phyloP scores from a whole-genome alignment of 2,888 invertebrate genomes.

The Eremobia ochroleuca region DNA sequence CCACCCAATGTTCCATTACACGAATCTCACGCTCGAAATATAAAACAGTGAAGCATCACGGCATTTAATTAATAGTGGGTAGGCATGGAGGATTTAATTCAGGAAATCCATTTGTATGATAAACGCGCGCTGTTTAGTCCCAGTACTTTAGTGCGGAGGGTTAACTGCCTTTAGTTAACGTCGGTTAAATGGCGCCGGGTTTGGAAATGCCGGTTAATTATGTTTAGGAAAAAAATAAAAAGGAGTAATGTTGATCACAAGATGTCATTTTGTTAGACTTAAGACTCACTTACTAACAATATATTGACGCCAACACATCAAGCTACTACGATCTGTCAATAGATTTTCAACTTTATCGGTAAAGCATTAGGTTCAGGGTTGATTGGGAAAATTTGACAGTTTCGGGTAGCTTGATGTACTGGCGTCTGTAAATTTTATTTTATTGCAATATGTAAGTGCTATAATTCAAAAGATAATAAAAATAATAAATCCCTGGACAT shows the following conservation, averaged over 20 bases:
- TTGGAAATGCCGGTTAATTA: constrained; percentile 33
- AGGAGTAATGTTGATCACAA: neutral
- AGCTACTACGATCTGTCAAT: no score
- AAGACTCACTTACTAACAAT: neutral
- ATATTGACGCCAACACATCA: no score
- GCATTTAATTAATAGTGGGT: constrained; percentile 69
- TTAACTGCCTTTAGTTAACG: constrained; percentile 51
- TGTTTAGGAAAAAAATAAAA: constrained; percentile 16
- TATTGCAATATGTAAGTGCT: neutral
- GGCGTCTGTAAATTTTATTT: no score
- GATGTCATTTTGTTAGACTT: neutral
- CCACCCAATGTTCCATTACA: constrained; percentile 19
- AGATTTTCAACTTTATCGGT: no score
- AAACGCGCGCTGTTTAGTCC: constrained; percentile 74
- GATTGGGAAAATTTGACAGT: no score
- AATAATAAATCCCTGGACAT: no score
- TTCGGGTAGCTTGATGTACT: no score
- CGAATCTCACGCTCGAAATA: constrained; percentile 34
- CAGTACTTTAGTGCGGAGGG: constrained; percentile 48
- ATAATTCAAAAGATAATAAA: neutral
- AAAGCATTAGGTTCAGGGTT: no score
- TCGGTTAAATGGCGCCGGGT: constrained; percentile 24
- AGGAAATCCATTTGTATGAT: constrained; percentile 83
- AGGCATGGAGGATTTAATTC: constrained; percentile 71
- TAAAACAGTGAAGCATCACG: constrained; percentile 61